Evolutionary conservation across 2,113 vertebrate genomes (phyloP).

Genomic region (Brevimyrus niger): DNA sequence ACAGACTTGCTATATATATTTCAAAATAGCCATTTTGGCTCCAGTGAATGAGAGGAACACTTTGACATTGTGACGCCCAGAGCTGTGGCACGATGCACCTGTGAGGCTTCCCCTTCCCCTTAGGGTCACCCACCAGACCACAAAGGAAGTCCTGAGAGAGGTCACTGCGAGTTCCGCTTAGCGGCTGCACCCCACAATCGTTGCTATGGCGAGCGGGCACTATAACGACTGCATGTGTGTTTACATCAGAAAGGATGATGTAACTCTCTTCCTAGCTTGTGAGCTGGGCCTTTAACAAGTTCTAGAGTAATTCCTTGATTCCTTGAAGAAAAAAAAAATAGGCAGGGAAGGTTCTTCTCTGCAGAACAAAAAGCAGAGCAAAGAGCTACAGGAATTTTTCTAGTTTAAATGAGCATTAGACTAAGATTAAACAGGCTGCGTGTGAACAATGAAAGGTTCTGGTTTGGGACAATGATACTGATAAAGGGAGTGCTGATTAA

Average conservation of each 20-base stretch:
- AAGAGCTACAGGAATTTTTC: not conserved
- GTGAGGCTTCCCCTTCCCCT: not conserved
- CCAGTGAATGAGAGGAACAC: not conserved
- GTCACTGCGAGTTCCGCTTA: constrained; percentile 34
- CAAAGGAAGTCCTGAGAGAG: constrained; percentile 9
- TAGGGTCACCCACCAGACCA: not conserved
- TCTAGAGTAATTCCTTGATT: constrained; percentile 29
- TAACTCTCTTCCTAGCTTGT: constrained; percentile 45
- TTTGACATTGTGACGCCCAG: not conserved
- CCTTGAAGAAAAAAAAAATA: too few species aligned
- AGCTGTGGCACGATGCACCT: not conserved
- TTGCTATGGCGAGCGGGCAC: constrained; percentile 49
- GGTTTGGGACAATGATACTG: not conserved
- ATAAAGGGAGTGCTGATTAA: not conserved
- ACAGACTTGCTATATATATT: not conserved
- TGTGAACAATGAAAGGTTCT: not conserved
- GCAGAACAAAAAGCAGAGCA: not conserved
- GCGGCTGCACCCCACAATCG: constrained; percentile 41
- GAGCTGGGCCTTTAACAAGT: constrained; percentile 43
- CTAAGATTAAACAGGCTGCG: not conserved
- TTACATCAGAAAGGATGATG: constrained; percentile 62
- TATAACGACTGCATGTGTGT: constrained; percentile 54
- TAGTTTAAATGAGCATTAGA: not conserved
- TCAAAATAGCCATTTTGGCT: not conserved
- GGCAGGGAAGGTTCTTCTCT: not conserved